phyloP scores from a whole-genome alignment of 1,140 invertebrate genomes.

The Ips typographus region DNA sequence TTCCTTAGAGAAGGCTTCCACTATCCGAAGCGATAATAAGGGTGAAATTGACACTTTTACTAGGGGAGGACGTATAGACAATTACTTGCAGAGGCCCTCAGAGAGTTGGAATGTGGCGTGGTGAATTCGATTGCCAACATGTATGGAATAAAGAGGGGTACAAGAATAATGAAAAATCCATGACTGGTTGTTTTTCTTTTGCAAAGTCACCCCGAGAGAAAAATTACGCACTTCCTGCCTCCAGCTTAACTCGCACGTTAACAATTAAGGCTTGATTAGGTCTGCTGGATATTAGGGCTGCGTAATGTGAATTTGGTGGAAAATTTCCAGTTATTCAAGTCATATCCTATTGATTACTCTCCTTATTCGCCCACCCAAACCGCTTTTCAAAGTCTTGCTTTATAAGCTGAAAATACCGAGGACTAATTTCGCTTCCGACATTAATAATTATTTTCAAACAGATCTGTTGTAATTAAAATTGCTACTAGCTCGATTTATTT shows the following conservation, averaged over 20 bases:
- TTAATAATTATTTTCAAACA: constrained; percentile 30
- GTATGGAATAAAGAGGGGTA: background rate
- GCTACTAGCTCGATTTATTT: constrained; percentile 30
- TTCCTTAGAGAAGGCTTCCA: background rate
- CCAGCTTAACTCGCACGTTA: background rate
- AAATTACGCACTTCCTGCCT: background rate
- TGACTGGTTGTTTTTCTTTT: too few species aligned
- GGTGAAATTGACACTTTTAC: constrained; percentile 24
- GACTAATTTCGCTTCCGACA: constrained; percentile 13
- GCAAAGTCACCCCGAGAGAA: too few species aligned
- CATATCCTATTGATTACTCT: background rate
- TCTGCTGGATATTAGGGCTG: background rate
- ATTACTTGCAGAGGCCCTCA: constrained; percentile 20
- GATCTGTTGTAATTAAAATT: constrained; percentile 31
- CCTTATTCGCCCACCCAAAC: background rate
- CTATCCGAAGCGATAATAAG: constrained; percentile 14
- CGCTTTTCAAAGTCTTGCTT: constrained; percentile 7
- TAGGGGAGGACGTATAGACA: constrained; percentile 10
- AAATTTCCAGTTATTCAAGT: background rate
- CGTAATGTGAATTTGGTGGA: background rate
- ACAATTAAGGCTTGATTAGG: background rate
- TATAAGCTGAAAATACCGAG: constrained; percentile 16
- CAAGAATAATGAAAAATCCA: background rate
- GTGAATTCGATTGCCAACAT: constrained; percentile 3
- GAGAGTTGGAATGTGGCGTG: constrained; percentile 17